These are phyloP conservation scores for Lophius piscatorius DNA, from an alignment of 2,113 vertebrate genomes.

Conservation along the genomic window DNA sequence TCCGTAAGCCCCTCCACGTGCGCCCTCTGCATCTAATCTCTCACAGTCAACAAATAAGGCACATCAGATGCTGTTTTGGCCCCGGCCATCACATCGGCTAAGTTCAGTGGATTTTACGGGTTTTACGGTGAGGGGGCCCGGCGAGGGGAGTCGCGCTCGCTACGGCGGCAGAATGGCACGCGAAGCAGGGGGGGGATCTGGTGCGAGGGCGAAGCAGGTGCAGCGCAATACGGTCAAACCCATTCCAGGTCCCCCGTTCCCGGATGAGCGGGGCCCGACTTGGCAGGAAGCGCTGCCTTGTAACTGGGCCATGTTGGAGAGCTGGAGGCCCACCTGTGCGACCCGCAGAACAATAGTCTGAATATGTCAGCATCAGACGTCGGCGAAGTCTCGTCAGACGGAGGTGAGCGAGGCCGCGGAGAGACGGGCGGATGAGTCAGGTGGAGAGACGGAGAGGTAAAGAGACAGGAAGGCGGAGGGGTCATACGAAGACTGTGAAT, in stretches of 20 bases:
- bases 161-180: constrained; percentile 38
- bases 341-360: constrained; percentile 54
- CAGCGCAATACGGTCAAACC: constrained; percentile 76
- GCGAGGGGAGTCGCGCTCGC: constrained; percentile 18
- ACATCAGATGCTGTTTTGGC: constrained; percentile 85
- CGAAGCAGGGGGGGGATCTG: constrained; percentile 44
- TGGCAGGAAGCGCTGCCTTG: constrained; percentile 53
- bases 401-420: constrained; percentile 34
- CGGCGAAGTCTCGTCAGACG: constrained; percentile 46
- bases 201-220: constrained; percentile 73
- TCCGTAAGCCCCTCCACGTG: constrained; percentile 68
- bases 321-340: constrained; percentile 64
- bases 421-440: constrained; percentile 47
- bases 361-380: constrained; percentile 43
- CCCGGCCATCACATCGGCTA: constrained; percentile 65
- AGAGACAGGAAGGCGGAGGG: constrained; percentile 25
- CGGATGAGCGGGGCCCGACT: constrained; percentile 53
- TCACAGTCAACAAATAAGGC: constrained; percentile 83
- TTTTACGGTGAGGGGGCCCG: constrained; percentile 55
- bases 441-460: constrained; percentile 38
- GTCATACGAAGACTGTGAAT: constrained; percentile 27
- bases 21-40: constrained; percentile 80
- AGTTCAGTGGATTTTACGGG: constrained; percentile 80
- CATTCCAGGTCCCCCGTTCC: constrained; percentile 59
- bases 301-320: constrained; percentile 59